Evolutionary conservation across 2,797 vertebrate genomes (phyloP).

Genomic region (Sciaenops ocellatus): DNA sequence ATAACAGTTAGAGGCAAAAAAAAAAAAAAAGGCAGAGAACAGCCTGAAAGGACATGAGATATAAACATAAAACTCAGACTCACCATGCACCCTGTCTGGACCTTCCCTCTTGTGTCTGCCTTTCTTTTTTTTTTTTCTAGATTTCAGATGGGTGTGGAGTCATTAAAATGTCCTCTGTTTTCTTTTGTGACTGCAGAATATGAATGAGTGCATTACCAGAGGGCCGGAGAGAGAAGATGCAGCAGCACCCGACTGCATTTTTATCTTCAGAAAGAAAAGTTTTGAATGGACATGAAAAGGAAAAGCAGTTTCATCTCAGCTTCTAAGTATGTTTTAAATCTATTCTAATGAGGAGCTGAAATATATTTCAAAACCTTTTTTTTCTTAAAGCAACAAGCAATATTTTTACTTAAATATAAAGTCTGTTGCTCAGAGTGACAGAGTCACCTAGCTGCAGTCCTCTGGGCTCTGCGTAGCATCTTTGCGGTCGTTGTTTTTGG

Average conservation of each 20-base stretch:
- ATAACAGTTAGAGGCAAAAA: constrained; percentile 8
- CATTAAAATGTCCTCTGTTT: constrained; percentile 43
- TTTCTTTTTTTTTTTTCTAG: neutral
- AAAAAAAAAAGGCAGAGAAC: neutral
- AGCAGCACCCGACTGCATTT: constrained; percentile 1
- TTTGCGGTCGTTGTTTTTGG: neutral
- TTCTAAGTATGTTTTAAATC: constrained; percentile 10
- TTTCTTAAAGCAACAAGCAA: constrained; percentile 9
- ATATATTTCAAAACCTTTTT: neutral
- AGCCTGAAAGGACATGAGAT: neutral
- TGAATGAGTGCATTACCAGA: constrained; percentile 21
- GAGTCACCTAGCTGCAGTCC: too few relatives aligned
- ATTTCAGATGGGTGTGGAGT: constrained; percentile 9
- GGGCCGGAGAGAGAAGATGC: constrained; percentile 13
- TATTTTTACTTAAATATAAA: neutral
- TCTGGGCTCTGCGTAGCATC: neutral
- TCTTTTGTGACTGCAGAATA: constrained; percentile 22
- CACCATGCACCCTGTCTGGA: neutral
- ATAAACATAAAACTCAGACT: constrained; percentile 8
- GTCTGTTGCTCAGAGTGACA: neutral
- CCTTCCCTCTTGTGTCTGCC: neutral
- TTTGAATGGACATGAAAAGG: constrained; percentile 14
- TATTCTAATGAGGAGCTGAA: constrained; percentile 11
- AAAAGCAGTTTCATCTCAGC: constrained; percentile 11
- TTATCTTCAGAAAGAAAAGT: constrained; percentile 11